Evolutionary conservation across 2,888 invertebrate species (phyloP).

Genomic region (Neoaliturus tenellus): DNA sequence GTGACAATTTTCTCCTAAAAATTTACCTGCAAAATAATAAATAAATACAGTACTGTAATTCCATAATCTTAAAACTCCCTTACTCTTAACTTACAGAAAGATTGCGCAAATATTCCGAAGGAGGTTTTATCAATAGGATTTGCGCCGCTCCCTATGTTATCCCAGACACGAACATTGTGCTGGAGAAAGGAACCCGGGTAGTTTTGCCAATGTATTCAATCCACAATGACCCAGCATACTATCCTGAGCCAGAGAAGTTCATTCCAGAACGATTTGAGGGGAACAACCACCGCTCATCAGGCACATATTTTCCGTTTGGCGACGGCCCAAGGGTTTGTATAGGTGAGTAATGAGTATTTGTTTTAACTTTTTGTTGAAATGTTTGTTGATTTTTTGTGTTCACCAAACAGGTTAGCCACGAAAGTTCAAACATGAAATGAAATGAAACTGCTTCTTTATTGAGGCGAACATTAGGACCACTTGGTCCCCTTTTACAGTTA

Average conservation of each 20-base stretch:
- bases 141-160: neutral
- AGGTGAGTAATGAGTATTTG: neutral
- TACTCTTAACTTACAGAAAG: constrained; percentile 15
- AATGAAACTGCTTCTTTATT: no score
- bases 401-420: no score
- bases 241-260: constrained; percentile 15
- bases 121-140: neutral
- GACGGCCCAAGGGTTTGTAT: constrained; percentile 32
- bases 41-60: no score
- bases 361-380: no score
- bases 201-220: neutral
- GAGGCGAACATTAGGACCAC: no score
- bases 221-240: constrained; percentile 1
- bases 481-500: no score
- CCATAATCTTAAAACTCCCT: no score
- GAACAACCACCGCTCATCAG: constrained; percentile 11
- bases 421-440: no score
- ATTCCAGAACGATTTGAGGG: constrained; percentile 21
- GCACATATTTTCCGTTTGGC: constrained; percentile 15
- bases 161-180: neutral
- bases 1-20: no score
- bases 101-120: neutral
- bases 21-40: no score
- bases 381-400: no score
- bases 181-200: neutral